Base-by-base conservation (phyloP, 2,888 invertebrate species). In the Laspeyria flexula region DNA sequence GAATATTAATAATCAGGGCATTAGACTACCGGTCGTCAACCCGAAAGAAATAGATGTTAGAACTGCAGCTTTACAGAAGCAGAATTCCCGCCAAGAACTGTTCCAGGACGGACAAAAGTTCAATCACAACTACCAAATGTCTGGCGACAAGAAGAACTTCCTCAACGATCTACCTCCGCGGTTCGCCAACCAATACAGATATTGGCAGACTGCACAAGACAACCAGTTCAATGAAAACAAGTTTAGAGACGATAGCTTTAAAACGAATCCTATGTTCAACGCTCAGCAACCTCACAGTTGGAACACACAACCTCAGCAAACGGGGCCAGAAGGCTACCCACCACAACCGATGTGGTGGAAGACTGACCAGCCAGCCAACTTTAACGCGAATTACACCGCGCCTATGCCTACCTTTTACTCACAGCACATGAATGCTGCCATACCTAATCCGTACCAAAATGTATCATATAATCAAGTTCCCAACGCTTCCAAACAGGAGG, bases 1-100 rank as follows among this genome's bases (percentile, higher is more conserved):
- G 0, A 65, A 65, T 11, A 60, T 73, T 30, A 79, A 72, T 63
- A 79, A 73, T 27, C 85, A 79, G 55, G 85, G 84, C 16, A 90
- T 89, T 40, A 75, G 86, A 7, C 67, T 93, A 7, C 90, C 93
- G 0, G 93, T 93, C 0, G 93, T 93, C 21, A 93, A 92, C 55
- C 93, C 93, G 0, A 93, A 92, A 50, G 93, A 93, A 65, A 93
- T 93, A 1, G 93, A 93, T 65, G 91, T 93, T 0, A 72, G 92
- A n/a, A 85, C 91, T 0, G 93, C 90, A 0, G 91, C 92, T 0
- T 54, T 93, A 15, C 93, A 93, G 64, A 91, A 91, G 38, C 93
- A 92, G 55, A 91, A 78, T 48, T 87, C 87, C 0, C 78, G 91
- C 0, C 84, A 82, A 1, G 91, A 91, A 12, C 54, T 86, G 34